Base-by-base conservation (phyloP, 2,888 invertebrate species). In the Zeuzera pyrina region DNA sequence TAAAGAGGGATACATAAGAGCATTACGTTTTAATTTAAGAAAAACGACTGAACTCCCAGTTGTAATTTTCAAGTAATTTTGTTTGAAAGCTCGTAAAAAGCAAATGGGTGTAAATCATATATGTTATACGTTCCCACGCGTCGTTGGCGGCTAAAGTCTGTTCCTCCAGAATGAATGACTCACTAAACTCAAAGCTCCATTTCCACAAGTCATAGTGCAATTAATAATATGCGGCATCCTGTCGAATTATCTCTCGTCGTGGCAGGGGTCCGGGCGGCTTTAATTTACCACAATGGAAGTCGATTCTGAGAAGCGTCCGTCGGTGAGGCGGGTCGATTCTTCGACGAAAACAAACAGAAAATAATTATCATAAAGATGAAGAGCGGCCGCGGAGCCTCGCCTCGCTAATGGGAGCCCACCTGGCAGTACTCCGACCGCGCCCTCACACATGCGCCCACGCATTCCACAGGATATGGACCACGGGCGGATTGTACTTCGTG, bases 141-240 rank as follows among this genome's bases (percentile, higher is more conserved):
- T n/a, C n/a, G n/a, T n/a, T n/a, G 41, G 49, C 57, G 52, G 55
- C 59, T 54, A 54, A 56, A 63, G 57, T 57, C 60, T 58, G 58
- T 49, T 59, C 64, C 58, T 47, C 58, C 68, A 62, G 73, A 76
- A 74, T 78, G 73, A 79, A 81, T 83, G 81, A 81, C 77, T 83
- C 78, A 81, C 79, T 78, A 73, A 77, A 74, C 71, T 72, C 62
- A 43, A 67, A 77, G 69, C 71, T 74, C 67, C 72, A 74, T 83
- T 81, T 83, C 81, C 77, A 81, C 83, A 81, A 83, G 83, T 83
- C 83, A 83, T 83, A 83, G 81, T 81, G 79, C 81, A 83, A 83
- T 83, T 83, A 83, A 83, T 83, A 83, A 81, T 83, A 78, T 78
- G 78, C 77, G 81, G 83, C 79, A 78, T 83, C 83, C 81, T 81